Base-by-base conservation (phyloP, 2,888 invertebrate genomes). In the Monochamus alternatus region DNA sequence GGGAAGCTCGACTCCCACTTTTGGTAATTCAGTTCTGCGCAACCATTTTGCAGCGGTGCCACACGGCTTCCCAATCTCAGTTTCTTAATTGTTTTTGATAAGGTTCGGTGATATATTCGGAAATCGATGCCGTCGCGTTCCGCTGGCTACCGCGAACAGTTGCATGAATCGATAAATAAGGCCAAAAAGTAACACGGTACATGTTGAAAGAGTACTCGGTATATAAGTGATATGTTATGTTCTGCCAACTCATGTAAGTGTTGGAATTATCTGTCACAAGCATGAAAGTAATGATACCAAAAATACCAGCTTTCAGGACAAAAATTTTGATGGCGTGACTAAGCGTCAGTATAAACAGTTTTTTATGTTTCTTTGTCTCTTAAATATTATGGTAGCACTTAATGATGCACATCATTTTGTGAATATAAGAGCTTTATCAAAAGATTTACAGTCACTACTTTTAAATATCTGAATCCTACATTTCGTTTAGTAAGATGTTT, bases 1-100 rank as follows among this genome's bases (percentile, higher is more conserved):
- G 79, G 80, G 81, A 78, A 80, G 78, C 82, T 83, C 82, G 65
- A 75, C 83, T 81, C 83, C 84, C 83, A 83, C 84, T 84, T 85
- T 84, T 84, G 84, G 81, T 80, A 77, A 79, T 82, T 78, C 81
- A 81, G 83, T 84, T 83, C 82, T 85, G 85, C 86, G 85, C 86
- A 85, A 81, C 84, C 84, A 83, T 81, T 83, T 82, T 80, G 78
- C 80, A 79, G 78, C 78, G 78, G 72, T 77, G 76, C 78, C 72
- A 78, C 82, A 22, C 78, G 80, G 79, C 78, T 81, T 78, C 75
- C 74, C 77, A 75, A 77, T 75, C 72, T 75, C 71, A 76, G 74
- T 76, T 73, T 70, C 66, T 75, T 74, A 67, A 74, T 74, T 68
- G 60, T 77, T 75, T 74, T 75, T 79, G 65, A 55, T 66, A 32